Conservation (phyloP, 2,113 vertebrate species). For the Pimephales promelas region DNA sequence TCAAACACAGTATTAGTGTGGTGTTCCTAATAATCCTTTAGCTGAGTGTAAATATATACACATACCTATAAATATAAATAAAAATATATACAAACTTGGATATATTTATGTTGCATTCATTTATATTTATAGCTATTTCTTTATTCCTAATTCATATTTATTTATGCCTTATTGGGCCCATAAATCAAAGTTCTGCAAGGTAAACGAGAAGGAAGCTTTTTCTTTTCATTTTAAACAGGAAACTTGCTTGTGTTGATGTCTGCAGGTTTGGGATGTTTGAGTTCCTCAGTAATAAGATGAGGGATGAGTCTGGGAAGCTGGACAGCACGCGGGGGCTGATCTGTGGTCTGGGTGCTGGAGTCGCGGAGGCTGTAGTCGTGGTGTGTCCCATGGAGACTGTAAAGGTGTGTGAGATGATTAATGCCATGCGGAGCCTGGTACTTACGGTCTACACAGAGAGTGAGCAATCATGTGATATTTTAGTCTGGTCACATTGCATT, state of each 20-base stretch:
- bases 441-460: not conserved
- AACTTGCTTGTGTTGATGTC: not conserved
- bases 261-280: conserved; percentile 92
- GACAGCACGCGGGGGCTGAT: conserved; percentile 86
- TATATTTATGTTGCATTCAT: too few relatives aligned
- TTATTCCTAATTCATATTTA: too few relatives aligned
- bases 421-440: not conserved
- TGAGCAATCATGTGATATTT: not conserved
- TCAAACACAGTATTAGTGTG: too few relatives aligned
- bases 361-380: conserved; percentile 88
- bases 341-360: conserved; percentile 91
- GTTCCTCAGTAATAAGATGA: conserved; percentile 95
- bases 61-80: too few relatives aligned
- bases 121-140: too few relatives aligned
- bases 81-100: too few relatives aligned
- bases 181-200: not conserved
- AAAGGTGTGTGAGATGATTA: conserved; percentile 77
- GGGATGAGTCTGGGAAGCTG: conserved; percentile 86
- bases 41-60: too few relatives aligned
- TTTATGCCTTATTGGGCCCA: not conserved
- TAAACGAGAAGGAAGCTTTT: not conserved
- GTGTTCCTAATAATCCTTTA: too few relatives aligned
- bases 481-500: not conserved
- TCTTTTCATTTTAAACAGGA: not conserved
- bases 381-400: conserved; percentile 98